Evolutionary conservation across 2,113 vertebrate species (phyloP).

Genomic region (Ploceus nigricollis): DNA sequence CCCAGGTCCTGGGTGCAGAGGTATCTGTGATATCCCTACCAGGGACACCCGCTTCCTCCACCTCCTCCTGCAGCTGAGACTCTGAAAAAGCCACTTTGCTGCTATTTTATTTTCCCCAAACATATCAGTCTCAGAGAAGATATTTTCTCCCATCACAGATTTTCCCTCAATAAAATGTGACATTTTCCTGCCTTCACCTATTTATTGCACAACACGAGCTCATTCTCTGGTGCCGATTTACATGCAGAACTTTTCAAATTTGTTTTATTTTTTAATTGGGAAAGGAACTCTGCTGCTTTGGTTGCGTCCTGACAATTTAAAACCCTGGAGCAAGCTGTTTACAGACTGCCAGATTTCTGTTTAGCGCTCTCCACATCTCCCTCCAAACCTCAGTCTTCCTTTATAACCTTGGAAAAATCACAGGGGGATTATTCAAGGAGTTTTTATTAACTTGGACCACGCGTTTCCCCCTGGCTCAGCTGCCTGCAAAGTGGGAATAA

Average conservation of each 20-base stretch:
- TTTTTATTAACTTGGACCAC: not conserved
- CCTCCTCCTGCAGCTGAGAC: not conserved
- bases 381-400: not conserved
- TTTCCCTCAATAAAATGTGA: slow-evolving; percentile 24
- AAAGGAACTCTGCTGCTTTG: not conserved
- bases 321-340: not conserved
- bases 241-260: not conserved
- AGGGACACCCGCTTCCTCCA: not conserved
- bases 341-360: not conserved
- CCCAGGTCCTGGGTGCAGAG: not conserved
- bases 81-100: not conserved
- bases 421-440: not conserved
- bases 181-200: slow-evolving; percentile 21
- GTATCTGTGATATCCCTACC: not conserved
- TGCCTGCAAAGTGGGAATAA: not conserved
- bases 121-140: not conserved
- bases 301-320: not conserved
- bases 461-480: not conserved
- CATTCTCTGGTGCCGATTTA: not conserved
- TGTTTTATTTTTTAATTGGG: not conserved
- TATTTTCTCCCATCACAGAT: not conserved
- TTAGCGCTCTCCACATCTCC: not conserved
- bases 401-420: slow-evolving; percentile 16
- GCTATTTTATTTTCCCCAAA: not conserved
- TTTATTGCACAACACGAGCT: not conserved